Base-by-base conservation (phyloP, 2,797 vertebrate genomes). In the Enteromius radiatus region DNA sequence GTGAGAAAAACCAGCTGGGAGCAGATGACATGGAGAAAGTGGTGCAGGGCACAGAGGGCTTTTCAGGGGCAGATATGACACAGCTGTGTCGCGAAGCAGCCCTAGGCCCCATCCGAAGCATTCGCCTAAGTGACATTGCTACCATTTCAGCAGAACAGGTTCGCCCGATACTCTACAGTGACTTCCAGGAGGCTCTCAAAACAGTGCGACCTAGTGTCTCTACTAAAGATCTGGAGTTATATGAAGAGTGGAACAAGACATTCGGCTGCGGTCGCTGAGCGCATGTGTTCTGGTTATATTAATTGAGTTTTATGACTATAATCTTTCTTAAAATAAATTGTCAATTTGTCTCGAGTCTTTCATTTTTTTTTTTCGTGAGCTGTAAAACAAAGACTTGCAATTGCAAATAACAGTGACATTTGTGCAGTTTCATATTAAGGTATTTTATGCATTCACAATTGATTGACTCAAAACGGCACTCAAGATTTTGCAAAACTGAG, bases 61-160 rank as follows among this genome's bases (percentile, higher is more conserved):
- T 98, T 91, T 99, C 98, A 0, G 98, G 98, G 2, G 98, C 98
- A 0, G 98, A 99, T 77, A 96, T 99, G 97, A 97, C 97, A 0
- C 98, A 99, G 89, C 95, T 99, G 47, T 99, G 98, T 85, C 92
- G 96, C 12, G 98, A 99, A 89, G 98, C 98, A 0, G 98, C 98
- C 0, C 93, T 99, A 21, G 98, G 98, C 75, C 98, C 98, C 1
- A 99, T 99, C 76, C 97, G 98, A 80, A 96, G 97, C 73, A 95
- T 99, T 83, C 93, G 95, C 85, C 87, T 95, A 19, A 78, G 82
- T 11, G 98, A 99, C 90, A 99, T 99, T 0, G 86, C 96, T 54
- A 97, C 97, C 1, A 96, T 99, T 84, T 92, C 91, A 0, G 92
- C 97, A 0, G 97, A 98, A 8, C 96, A 99, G 88, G 96, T 99